Base-by-base conservation (phyloP, 1,140 invertebrate species). In the Acromyrmex charruanus region DNA sequence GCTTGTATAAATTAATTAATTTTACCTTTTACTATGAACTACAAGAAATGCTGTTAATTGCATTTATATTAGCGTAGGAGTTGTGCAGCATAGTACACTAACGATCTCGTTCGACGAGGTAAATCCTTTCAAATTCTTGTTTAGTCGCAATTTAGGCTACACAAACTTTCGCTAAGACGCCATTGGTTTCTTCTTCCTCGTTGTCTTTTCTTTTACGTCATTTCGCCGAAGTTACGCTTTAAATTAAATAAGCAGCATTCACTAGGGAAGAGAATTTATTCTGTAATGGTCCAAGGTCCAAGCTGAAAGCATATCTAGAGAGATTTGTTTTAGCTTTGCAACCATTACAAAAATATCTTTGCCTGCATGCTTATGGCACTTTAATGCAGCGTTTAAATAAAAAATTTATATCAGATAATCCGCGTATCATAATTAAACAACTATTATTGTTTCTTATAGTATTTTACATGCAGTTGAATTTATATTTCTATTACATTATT, bases 191-290 rank as follows among this genome's bases (percentile, higher is more conserved):
- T n/a, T 10, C 12, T 31, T 55, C 28, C 35, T 61, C 35, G 55
- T 77, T 28, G 9, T 61, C 74, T 9, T 35, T 65, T 77, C 59
- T 77, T 77, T 77, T 59, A n/a, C 75, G 12, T 77, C 59, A 77
- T 77, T 77, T 77, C 10, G 3, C 12, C 35, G 5, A 77, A 65
- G 75, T 77, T 77, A 49, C 25, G 39, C 39, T 77, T 65, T 31
- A 63, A 77, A 77, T 77, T 77, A 65, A 77, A 77, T 65, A 65
- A 77, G 18, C 39, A 28, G 5, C 39, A 39, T 44, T 65, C 25
- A 5, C 35, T 63, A 21, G 39, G 12, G 5, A 12, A 49, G 25
- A 10, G 25, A 77, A 77, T 77, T 25, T 65, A 77, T 77, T 65
- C 39, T n/a, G 59, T 65, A 61, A 65, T 18, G 55, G 14, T 25